A percentile compares a stretch with the other conserved stretches of the same genome.
Conservation (phyloP, 2,888 invertebrate genomes). For the Caenorhabditis virilis region DNA sequence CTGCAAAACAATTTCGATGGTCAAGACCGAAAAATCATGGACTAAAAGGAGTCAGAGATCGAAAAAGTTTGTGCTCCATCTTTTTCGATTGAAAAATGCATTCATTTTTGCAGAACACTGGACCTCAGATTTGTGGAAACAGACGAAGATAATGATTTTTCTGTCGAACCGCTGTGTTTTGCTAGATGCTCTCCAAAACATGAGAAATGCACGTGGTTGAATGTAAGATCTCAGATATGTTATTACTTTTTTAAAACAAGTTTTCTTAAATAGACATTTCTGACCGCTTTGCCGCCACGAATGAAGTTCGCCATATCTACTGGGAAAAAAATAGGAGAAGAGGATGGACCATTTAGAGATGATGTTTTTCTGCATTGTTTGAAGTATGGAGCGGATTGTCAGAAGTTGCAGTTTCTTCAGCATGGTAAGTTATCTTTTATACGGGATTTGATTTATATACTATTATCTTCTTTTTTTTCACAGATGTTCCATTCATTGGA, state of each 20-base stretch:
- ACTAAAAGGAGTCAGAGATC: neutral
- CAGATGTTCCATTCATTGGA: constrained; percentile 11
- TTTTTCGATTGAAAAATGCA: neutral
- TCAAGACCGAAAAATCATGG: neutral
- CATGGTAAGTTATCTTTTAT: constrained; percentile 6
- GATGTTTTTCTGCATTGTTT: constrained; percentile 35
- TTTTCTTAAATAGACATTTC: neutral
- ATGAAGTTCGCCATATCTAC: too few species aligned
- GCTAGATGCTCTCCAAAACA: constrained; percentile 6
- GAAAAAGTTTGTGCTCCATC: neutral
- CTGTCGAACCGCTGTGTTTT: neutral
- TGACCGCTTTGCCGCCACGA: neutral
- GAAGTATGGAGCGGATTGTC: constrained; percentile 29
- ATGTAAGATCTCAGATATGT: constrained; percentile 1
- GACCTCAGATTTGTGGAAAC: neutral
- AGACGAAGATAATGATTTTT: neutral
- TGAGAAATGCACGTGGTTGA: constrained; percentile 24
- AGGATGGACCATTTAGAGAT: constrained; percentile 27
- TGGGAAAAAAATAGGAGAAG: neutral
- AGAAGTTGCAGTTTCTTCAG: constrained; percentile 24
- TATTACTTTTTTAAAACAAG: neutral
- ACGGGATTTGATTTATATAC: too few species aligned
- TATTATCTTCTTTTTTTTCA: too few species aligned
- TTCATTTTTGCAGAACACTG: neutral
- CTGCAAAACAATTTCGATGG: neutral